phyloP scores from a whole-genome alignment of 2,113 vertebrate species.

The Anoplopoma fimbria region DNA sequence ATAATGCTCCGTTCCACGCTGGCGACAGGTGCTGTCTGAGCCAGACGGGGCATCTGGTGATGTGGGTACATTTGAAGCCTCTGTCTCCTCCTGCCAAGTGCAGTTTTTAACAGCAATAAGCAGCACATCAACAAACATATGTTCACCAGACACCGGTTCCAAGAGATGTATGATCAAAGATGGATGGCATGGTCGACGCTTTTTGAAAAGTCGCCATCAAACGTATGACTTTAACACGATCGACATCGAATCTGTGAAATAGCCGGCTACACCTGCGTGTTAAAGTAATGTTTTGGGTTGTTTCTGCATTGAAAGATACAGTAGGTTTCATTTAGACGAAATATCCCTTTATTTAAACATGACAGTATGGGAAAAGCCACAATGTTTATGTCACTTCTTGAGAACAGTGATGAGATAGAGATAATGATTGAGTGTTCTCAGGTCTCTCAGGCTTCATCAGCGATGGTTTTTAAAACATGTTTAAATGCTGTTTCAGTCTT shows the following conservation, averaged over 20 bases:
- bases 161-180: conserved; percentile 31
- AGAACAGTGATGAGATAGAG: neutral
- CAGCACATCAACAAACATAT: conserved; percentile 50
- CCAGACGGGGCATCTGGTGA: conserved; percentile 59
- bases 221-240: neutral
- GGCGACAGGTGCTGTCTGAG: conserved; percentile 57
- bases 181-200: conserved; percentile 7
- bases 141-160: conserved; percentile 24
- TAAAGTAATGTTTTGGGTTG: neutral
- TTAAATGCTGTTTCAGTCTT: neutral
- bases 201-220: conserved; percentile 13
- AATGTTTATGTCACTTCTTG: neutral
- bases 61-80: conserved; percentile 50
- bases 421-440: neutral
- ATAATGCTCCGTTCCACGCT: conserved; percentile 14
- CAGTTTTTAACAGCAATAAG: conserved; percentile 47
- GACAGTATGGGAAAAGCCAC: neutral
- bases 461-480: conserved; percentile 7
- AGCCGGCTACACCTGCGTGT: neutral
- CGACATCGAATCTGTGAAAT: neutral
- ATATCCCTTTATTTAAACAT: neutral
- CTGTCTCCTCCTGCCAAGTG: conserved; percentile 48
- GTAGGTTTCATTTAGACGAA: neutral
- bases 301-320: neutral
- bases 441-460: conserved; percentile 25